Evolutionary conservation across 37 sponge, comb jelly and placozoan species (phyloP), one percentile per base, ranked within the genome.

Genomic region (Bolinopsis microptera): DNA sequence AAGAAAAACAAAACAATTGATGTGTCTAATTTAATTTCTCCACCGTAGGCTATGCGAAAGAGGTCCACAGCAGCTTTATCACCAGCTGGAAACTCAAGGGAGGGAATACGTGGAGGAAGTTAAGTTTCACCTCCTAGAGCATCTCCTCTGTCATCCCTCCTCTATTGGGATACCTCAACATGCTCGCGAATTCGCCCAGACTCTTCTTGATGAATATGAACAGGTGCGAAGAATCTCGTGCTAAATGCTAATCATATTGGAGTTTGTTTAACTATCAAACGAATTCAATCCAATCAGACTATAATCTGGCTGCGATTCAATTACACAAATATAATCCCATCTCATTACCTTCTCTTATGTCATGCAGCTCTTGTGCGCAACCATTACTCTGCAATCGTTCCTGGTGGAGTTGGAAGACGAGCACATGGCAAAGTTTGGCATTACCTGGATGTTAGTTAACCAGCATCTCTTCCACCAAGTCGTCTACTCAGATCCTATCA

Each of bases 11-110:
- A n/a, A n/a, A n/a, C n/a, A n/a, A n/a, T n/a, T n/a, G n/a, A n/a
- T n/a, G n/a, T n/a, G n/a, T n/a, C n/a, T n/a, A n/a, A n/a, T n/a
- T n/a, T n/a, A n/a, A n/a, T n/a, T n/a, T n/a, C n/a, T n/a, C n/a
- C n/a, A n/a, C n/a, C n/a, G n/a, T n/a, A 86, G 90, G 90, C 39
- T 86, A 61, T 86, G 90, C 39, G 90, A 86, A 28, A 8, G 90
- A 39, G 90, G 90, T 16, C 90, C 90, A 28, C 90, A 86, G 90
- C 90, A 86, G 90, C 67, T 86, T 2, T 86, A 86, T 38, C 90
- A 86, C 90, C 90, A 86, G 32, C 90, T 86, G 27, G 90, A 86
- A 24, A 86, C 90, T 2, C 90, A 86, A 34, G 90, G 90, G 1
- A 23, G 90, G 40, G 90, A 86, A 27, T 86, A 86, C 67, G 90